Evolutionary conservation across 2,113 vertebrate genomes (phyloP).

Genomic region (Heptranchias perlo): DNA sequence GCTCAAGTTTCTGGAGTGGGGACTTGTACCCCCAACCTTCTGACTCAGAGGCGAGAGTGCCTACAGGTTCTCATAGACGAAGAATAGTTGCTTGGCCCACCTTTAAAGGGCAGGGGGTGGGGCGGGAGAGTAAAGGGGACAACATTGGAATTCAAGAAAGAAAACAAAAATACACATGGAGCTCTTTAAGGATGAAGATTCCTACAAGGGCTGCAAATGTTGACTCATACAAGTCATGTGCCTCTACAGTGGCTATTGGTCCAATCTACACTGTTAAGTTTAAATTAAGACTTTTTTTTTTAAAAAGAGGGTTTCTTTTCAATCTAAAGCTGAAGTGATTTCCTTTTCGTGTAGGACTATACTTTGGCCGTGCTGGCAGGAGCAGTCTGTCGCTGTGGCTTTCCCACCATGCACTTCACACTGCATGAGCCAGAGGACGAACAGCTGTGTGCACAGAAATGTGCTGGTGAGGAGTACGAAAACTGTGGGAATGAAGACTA

Average conservation of each 20-base stretch:
- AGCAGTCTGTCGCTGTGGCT: constrained; percentile 77
- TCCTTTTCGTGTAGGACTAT: constrained; percentile 66
- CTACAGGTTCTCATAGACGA: too few relatives aligned
- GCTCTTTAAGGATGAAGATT: background rate
- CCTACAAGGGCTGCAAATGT: background rate
- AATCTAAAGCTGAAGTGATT: background rate
- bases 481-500: constrained; percentile 80
- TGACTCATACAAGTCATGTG: background rate
- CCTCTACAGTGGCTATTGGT: background rate
- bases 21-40: background rate
- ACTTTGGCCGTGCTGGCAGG: constrained; percentile 77
- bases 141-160: background rate
- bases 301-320: background rate
- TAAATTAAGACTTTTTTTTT: background rate
- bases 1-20: background rate
- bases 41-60: background rate
- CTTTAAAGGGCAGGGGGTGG: background rate
- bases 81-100: too few relatives aligned
- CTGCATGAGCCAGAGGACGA: constrained; percentile 85
- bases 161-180: background rate
- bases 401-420: constrained; percentile 80
- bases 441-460: constrained; percentile 77
- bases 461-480: constrained; percentile 79
- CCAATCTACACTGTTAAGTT: background rate
- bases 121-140: background rate